These are phyloP conservation scores for Punctoribates punctum DNA, from an alignment of 2,888 invertebrate genomes.

Conservation along the genomic window DNA sequence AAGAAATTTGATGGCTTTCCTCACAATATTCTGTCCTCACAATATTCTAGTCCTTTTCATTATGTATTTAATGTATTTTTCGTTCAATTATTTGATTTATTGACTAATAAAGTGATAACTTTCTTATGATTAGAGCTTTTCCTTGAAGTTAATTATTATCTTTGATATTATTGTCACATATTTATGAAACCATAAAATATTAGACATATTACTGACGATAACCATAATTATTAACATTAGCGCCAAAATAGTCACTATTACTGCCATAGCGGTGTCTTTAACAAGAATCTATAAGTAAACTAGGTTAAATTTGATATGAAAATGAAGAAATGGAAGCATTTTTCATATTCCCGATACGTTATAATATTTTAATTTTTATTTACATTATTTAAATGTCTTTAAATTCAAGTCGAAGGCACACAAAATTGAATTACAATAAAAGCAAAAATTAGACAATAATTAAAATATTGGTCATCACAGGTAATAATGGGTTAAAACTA, in stretches of 20 bases:
- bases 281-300: too few species aligned
- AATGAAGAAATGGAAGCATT: too few species aligned
- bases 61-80: neutral
- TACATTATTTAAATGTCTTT: neutral
- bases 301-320: too few species aligned
- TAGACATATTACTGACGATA: too few species aligned
- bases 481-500: slow-evolving; percentile 10
- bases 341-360: neutral
- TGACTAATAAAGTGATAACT: slow-evolving; percentile 8
- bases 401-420: slow-evolving; percentile 23
- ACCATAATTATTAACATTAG: too few species aligned
- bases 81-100: slow-evolving; percentile 10
- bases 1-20: neutral
- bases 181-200: too few species aligned
- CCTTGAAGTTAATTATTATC: neutral
- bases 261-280: too few species aligned
- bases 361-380: neutral
- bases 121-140: neutral
- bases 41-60: neutral
- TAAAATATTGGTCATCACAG: slow-evolving; percentile 27
- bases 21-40: neutral
- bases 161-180: too few species aligned
- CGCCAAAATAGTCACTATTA: too few species aligned
- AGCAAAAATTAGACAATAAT: slow-evolving; percentile 33
- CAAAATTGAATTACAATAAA: slow-evolving; percentile 27